A percentile compares a stretch with the other conserved stretches of the same genome.
These are phyloP conservation scores for Strigamia maritima DNA, from an alignment of 2,888 invertebrate genomes.

Conservation along the genomic window DNA sequence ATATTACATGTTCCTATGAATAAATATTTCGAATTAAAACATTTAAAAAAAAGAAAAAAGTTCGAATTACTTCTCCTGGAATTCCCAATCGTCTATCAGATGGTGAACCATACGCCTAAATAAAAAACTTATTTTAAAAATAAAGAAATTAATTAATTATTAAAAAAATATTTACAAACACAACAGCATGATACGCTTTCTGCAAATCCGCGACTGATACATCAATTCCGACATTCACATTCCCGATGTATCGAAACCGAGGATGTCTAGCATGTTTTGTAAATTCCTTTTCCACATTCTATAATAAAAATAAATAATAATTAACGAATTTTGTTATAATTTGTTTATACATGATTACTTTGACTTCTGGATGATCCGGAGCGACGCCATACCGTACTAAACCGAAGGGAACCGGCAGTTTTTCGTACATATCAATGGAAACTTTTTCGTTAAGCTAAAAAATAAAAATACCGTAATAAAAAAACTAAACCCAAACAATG, in stretches of 20 bases:
- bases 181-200: slow-evolving; percentile 80
- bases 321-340: neutral
- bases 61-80: slow-evolving; percentile 66
- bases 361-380: slow-evolving; percentile 99
- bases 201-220: slow-evolving; percentile 70
- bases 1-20: slow-evolving; percentile 63
- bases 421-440: slow-evolving; percentile 85
- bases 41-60: no score
- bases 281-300: slow-evolving; percentile 93
- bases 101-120: slow-evolving; percentile 85
- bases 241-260: slow-evolving; percentile 80
- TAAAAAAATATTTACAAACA: slow-evolving; percentile 84
- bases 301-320: slow-evolving; percentile 42
- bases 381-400: slow-evolving; percentile 96
- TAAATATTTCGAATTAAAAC: neutral
- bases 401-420: slow-evolving; percentile 94
- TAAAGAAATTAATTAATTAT: neutral
- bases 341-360: slow-evolving; percentile 54
- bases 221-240: slow-evolving; percentile 79
- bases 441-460: slow-evolving; percentile 59
- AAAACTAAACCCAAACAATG: no score
- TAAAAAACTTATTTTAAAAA: slow-evolving; percentile 36
- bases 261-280: slow-evolving; percentile 78
- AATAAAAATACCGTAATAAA: slow-evolving; percentile 42
- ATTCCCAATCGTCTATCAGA: slow-evolving; percentile 74